Conservation (phyloP, 2,888 invertebrate genomes). For the Trachelus tabidus region DNA sequence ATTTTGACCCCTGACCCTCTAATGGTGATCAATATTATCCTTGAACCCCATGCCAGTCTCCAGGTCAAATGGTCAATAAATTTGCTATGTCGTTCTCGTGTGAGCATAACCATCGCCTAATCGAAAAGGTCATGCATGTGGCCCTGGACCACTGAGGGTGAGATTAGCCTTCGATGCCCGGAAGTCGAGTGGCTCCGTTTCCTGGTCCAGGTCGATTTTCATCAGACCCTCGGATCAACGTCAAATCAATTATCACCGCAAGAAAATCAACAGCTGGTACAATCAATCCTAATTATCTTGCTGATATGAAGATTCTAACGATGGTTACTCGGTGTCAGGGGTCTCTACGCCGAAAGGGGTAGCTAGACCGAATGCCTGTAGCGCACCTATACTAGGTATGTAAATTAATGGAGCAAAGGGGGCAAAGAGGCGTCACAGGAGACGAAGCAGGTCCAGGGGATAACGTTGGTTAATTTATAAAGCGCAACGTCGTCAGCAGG, state of each 20-base stretch:
- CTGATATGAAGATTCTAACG: not conserved
- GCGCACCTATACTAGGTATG: conserved; percentile 8
- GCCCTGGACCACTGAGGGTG: not conserved
- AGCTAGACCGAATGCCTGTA: not conserved
- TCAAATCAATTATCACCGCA: not conserved
- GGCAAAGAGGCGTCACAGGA: not conserved
- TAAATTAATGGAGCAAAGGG: not conserved
- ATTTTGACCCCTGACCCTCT: not conserved
- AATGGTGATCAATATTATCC: not conserved
- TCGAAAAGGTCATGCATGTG: not conserved
- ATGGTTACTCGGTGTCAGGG: not conserved
- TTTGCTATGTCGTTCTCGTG: not conserved
- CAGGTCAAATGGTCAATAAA: not conserved
- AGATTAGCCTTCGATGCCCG: not conserved
- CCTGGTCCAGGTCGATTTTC: not conserved
- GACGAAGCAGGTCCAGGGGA: not conserved
- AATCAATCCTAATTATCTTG: not conserved
- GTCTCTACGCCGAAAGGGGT: not conserved
- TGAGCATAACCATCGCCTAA: not conserved
- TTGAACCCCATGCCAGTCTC: not conserved
- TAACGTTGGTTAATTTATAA: conserved; percentile 3
- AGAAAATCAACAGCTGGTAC: not conserved
- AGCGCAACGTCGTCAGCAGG: not conserved
- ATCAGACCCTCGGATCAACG: not conserved
- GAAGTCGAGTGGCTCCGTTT: not conserved